phyloP scores from a whole-genome alignment of 2,888 invertebrate species.

The Scelioninae gen. 1 region DNA sequence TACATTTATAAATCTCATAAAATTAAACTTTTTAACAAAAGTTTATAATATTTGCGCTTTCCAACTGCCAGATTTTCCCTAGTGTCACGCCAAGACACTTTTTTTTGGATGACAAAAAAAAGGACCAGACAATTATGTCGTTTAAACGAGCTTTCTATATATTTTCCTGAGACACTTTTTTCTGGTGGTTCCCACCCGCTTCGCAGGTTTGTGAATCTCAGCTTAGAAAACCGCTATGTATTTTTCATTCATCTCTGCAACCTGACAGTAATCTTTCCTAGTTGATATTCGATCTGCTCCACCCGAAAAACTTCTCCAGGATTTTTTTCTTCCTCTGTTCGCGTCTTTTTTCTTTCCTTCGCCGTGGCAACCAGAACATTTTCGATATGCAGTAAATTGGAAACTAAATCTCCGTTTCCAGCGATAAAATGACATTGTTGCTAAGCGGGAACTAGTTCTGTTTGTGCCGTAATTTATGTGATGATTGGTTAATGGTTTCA shows the following conservation, averaged over 20 bases:
- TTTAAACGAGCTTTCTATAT: slow-evolving; percentile 49
- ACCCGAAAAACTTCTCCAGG: slow-evolving; percentile 29
- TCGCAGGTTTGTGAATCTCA: slow-evolving; percentile 9
- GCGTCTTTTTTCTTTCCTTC: slow-evolving; percentile 2
- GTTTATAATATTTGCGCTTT: too few species aligned
- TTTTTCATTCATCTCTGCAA: slow-evolving; percentile 47
- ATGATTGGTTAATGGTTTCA: too few species aligned
- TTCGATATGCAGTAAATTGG: slow-evolving; percentile 47
- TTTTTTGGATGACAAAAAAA: slow-evolving; percentile 24
- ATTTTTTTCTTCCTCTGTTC: slow-evolving; percentile 3
- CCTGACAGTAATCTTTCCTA: slow-evolving; percentile 57
- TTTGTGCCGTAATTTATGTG: too few species aligned
- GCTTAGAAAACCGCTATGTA: background rate
- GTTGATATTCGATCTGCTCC: slow-evolving; percentile 54
- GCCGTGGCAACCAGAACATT: slow-evolving; percentile 30
- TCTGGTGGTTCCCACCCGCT: slow-evolving; percentile 51
- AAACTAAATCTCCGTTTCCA: slow-evolving; percentile 24
- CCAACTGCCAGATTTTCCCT: background rate
- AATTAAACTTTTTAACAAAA: background rate
- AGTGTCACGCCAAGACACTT: slow-evolving; percentile 11
- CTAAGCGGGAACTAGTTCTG: too few species aligned
- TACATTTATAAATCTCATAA: slow-evolving; percentile 20
- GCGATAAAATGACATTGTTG: too few species aligned
- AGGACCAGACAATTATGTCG: slow-evolving; percentile 47
- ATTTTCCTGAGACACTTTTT: slow-evolving; percentile 58